Evolutionary conservation across 2,797 vertebrate species (phyloP).

Genomic region (Acropternis orthonyx): DNA sequence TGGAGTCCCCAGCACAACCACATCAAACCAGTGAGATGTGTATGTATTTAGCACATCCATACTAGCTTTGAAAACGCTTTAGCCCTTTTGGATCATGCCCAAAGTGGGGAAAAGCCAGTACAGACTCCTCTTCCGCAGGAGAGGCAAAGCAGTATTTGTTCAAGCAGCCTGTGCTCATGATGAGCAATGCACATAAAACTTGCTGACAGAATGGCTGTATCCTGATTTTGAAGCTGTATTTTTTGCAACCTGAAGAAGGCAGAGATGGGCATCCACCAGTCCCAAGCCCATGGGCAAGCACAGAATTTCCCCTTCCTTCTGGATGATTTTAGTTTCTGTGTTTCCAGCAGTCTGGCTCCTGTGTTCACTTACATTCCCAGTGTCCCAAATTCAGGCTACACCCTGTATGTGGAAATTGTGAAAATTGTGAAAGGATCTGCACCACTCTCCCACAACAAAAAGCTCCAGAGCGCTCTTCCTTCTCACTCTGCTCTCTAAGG

Average conservation of each 20-base stretch:
- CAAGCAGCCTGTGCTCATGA: fast-evolving
- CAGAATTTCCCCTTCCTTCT: not conserved
- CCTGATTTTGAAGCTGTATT: not conserved
- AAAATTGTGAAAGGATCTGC: not conserved
- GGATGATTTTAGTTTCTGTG: not conserved
- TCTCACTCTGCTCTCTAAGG: fast-evolving
- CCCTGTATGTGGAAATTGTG: not conserved
- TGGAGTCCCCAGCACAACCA: not conserved
- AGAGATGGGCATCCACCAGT: not conserved
- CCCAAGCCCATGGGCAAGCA: not conserved
- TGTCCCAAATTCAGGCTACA: not conserved
- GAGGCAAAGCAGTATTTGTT: not conserved
- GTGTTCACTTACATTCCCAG: fast-evolving
- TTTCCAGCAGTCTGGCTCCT: not conserved
- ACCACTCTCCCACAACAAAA: not conserved
- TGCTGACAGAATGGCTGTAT: not conserved
- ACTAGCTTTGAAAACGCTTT: not conserved
- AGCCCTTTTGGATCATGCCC: not conserved
- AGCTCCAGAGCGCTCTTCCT: not conserved
- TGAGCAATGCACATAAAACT: fast-evolving
- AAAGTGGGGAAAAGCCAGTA: not conserved
- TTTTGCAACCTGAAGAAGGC: not conserved
- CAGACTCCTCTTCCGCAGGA: not conserved
- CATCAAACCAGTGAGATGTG: slow-evolving; percentile 3
- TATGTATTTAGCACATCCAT: not conserved